Base-by-base conservation (phyloP, 2,113 vertebrate genomes). In the Leptobrachium ailaonicum region DNA sequence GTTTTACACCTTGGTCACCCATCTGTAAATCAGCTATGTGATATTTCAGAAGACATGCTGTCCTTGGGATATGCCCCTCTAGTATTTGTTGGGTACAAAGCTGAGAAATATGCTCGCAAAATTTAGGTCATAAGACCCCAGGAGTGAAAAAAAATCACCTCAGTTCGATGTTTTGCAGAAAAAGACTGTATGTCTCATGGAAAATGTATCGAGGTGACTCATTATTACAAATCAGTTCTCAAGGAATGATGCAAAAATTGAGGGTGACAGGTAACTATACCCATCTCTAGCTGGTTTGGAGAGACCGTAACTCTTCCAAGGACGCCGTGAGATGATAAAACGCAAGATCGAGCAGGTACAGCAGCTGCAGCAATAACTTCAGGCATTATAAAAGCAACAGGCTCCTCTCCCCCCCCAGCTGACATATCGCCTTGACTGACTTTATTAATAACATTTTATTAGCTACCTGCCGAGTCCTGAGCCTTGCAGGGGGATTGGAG, bases 371-470 rank as follows among this genome's bases (percentile, higher is more conserved):
- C 79, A 75, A 81, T 81, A 81, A 81, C 79, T 81, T 47, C 64
- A 75, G 72, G 79, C 72, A 74, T 81, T 75, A 75, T 75, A 62
- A 69, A 81, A 75, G 72, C 79, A 81, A 81, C 79, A 75, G 72
- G 79, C 66, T 69, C 79, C 72, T 68, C 42, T 81, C 66, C 72
- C 79, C 79, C 69, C 79, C 71, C 53, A 69, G 42, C 53, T 74
- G 71, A 75, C 79, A 81, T 72, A 69, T 62, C 20, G 63, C 64
- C 66, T 81, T 11, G 12, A 62, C 66, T 47, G 79, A 75, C 66
- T 74, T 80, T 81, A 81, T 81, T 81, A 81, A 81, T 75, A 81
- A 81, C 71, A 74, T 81, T 81, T 81, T 81, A 75, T 81, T 81
- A 69, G 79, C 72, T 80, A 81, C 72, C 79, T 75, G 79, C 78